phyloP scores from a whole-genome alignment of 2,797 vertebrate species.

The Distichodus sexfasciatus region DNA sequence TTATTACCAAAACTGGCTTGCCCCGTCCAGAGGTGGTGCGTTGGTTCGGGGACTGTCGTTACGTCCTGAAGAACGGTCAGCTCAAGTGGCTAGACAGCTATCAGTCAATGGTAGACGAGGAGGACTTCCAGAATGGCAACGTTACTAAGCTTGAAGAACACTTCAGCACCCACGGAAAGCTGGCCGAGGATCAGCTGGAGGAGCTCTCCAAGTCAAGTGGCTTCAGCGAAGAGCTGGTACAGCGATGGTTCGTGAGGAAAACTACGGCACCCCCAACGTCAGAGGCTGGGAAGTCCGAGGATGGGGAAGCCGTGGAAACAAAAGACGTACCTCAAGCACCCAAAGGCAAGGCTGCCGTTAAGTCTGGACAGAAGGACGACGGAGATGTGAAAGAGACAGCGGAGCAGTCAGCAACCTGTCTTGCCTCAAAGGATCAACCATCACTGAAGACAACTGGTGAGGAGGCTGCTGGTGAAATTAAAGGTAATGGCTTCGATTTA shows the following conservation, averaged over 20 bases:
- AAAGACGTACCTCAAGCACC: background rate
- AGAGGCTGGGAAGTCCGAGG: conserved; percentile 45
- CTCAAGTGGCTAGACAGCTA: conserved; percentile 95
- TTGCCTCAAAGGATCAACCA: conserved; percentile 40
- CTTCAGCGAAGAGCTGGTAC: conserved; percentile 82
- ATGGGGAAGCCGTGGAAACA: background rate
- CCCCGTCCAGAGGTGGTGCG: conserved; percentile 91
- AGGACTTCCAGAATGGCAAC: conserved; percentile 65
- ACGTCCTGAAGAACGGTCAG: conserved; percentile 92
- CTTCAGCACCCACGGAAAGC: conserved; percentile 70
- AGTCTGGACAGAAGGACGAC: conserved; percentile 53
- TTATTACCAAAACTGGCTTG: conserved; percentile 83
- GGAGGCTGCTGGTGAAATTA: conserved; percentile 45
- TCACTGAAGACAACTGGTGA: conserved; percentile 15
- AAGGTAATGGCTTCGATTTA: conserved; percentile 65
- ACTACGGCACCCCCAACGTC: conserved; percentile 54
- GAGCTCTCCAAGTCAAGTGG: conserved; percentile 77
- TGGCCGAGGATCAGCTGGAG: conserved; percentile 81
- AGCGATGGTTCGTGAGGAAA: conserved; percentile 80
- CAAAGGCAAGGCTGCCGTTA: conserved; percentile 8
- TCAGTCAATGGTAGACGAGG: conserved; percentile 77
- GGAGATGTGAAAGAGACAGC: conserved; percentile 58
- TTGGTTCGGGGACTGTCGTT: conserved; percentile 95
- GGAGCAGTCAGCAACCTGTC: conserved; percentile 60
- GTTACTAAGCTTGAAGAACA: conserved; percentile 79